A percentile compares a stretch with the other conserved stretches of the same genome.
Evolutionary conservation across 1,140 invertebrate genomes (phyloP).

Genomic region (Macrosteles quadrilineatus): DNA sequence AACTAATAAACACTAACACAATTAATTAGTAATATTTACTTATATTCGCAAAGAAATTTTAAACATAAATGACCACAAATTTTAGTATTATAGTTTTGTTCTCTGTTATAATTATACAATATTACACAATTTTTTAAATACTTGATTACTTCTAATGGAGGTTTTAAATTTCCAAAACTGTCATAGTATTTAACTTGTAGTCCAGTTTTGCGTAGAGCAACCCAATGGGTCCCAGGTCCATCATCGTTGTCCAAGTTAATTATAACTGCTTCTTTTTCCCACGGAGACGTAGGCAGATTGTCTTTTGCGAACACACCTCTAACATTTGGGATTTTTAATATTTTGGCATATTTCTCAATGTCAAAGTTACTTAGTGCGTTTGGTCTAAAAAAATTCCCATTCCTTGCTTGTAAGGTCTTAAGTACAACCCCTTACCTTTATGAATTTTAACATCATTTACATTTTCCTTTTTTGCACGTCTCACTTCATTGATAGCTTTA

Average conservation of each 20-base stretch:
- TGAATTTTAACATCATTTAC: no score
- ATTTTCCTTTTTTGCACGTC: background rate
- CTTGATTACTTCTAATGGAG: background rate
- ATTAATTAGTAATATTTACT: no score
- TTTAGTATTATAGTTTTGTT: conserved; percentile 1
- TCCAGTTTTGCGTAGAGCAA: conserved; percentile 42
- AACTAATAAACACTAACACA: no score
- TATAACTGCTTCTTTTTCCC: conserved; percentile 41
- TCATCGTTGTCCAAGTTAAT: conserved; percentile 44
- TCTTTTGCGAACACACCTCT: conserved; percentile 34
- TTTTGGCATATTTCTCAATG: conserved; percentile 2
- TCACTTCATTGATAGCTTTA: background rate
- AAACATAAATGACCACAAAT: conserved; percentile 21
- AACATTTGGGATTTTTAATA: conserved; percentile 29
- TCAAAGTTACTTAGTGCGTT: conserved; percentile 21
- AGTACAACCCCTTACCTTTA: conserved; percentile 23
- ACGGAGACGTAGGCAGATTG: conserved; percentile 34
- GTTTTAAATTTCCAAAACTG: conserved; percentile 1
- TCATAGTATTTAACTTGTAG: conserved; percentile 21
- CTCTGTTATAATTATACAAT: conserved; percentile 7
- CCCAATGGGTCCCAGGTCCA: conserved; percentile 46
- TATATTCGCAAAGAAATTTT: background rate
- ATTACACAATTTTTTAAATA: conserved; percentile 13
- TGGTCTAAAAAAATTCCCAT: background rate
- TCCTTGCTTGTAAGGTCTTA: conserved; percentile 14